Evolutionary conservation across 2,888 invertebrate species (phyloP), one percentile per base, ranked within the genome.

Genomic region (Thecocarcelia acutangulata): DNA sequence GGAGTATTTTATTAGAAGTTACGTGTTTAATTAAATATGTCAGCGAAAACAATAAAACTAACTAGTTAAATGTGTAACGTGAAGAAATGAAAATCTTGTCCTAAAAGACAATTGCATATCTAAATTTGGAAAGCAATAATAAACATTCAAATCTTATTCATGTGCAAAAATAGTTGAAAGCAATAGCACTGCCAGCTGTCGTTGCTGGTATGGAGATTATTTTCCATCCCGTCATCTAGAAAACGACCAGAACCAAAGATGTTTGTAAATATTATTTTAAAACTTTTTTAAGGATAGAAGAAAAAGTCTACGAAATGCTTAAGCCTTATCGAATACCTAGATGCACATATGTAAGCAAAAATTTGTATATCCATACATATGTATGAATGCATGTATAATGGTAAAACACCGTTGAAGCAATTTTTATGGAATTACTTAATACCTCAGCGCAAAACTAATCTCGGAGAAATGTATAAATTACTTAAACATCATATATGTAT

Each of bases 111-210:
- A 19, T 11, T 52, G 21, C 13, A 63, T 44, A 78, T 21, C 15
- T 24, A 58, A 59, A 46, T 33, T 12, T 46, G 58, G 15, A 61
- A 76, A 58, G 52, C 15, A 19, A 6, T 42, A 13, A 0, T 52
- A 64, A 58, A 33, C 52, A 59, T 42, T 15, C 21, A 37, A 13
- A 19, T 50, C 12, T 6, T 54, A 13, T 24, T 54, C 9, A 64
- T 46, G 42, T 33, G 33, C 33, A 11, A 37, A 69, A 75, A 13
- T 3, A n/a, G 15, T 58, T 58, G 19, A 64, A 28, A 24, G 15
- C 17, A 40, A 24, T 44, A 79, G 11, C 48, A 84, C n/a, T 82
- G 83, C 24, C 88, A 84, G 56, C 83, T 52, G 74, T 58, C 37
- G 58, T 44, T 40, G 12, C 42, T 48, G 19, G 13, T 70, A 58